Base-by-base conservation (phyloP, 2,797 vertebrate species). In the Crenuchus spilurus region DNA sequence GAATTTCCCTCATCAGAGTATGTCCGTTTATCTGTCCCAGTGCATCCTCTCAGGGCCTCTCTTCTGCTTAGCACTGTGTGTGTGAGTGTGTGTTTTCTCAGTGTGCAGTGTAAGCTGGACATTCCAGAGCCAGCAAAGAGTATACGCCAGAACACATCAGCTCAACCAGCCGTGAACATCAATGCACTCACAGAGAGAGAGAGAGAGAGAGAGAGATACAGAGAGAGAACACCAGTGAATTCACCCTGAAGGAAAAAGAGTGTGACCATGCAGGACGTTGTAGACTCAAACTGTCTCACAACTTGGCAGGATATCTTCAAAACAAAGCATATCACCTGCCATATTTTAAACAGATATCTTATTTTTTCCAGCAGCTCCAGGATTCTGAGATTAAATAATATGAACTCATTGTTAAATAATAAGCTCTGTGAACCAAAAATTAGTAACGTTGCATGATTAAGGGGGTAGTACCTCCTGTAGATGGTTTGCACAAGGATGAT, bases 101-200 rank as follows among this genome's bases (percentile, higher is more conserved):
- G 31, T 60, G 70, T 70, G 24, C 51, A 63, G 74, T 58, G 63
- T 52, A 28, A 76, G 70, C 54, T 61, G 76, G 74, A 74, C 73
- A 70, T 76, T 78, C 73, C 54, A 51, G 61, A 72, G 61, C 72
- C 69, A 71, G 20, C n/a, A 22, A 73, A 77, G 61, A 82, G 74
- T 66, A 88, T 85, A 93, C 74, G 89, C 89, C 91, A 92, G 80
- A 86, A 87, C 85, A 73, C 77, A 91, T 92, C 90, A 91, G 82
- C 80, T 80, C 75, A 75, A 76, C 82, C 84, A 87, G 84, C 83
- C 88, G 55, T 82, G 74, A 79, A 74, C 76, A 79, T 79, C 88
- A 85, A 83, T 87, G 89, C 88, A 86, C 84, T 87, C 76, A 84
- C 84, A 88, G 86, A 90, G 86, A 89, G 80, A 80, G 75, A 71